Evolutionary conservation across 2,113 vertebrate genomes (phyloP).

Genomic region (Xyliphius kryptos): DNA sequence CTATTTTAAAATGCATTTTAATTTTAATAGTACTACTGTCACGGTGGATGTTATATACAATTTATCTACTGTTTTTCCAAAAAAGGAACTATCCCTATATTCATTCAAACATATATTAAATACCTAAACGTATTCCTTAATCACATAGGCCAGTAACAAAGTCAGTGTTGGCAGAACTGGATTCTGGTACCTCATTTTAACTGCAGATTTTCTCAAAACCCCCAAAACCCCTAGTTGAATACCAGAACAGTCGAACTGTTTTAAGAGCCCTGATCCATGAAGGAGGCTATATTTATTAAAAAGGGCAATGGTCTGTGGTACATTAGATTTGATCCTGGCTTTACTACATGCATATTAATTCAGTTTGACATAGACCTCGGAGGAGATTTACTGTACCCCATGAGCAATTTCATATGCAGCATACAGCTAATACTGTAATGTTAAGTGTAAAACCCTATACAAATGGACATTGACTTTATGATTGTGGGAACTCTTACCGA

Average conservation of each 20-base stretch:
- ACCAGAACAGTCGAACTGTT: background rate
- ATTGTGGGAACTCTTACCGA: background rate
- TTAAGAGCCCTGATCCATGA: background rate
- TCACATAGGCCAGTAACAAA: background rate
- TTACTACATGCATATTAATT: background rate
- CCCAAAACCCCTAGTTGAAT: background rate
- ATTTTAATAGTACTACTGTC: no score
- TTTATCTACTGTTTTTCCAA: no score
- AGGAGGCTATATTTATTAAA: background rate
- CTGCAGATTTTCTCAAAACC: background rate
- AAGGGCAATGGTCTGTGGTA: background rate
- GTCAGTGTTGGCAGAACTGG: background rate
- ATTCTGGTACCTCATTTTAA: background rate
- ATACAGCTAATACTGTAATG: background rate
- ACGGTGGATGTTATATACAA: no score
- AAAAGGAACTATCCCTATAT: no score
- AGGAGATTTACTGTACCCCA: background rate
- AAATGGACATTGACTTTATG: background rate
- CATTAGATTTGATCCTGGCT: conserved; percentile 6
- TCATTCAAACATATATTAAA: no score
- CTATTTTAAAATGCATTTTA: no score
- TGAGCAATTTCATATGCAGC: conserved; percentile 9
- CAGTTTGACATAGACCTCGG: background rate
- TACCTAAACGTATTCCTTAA: no score
- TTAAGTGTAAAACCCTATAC: conserved; percentile 1